Base-by-base conservation (phyloP, 2,113 vertebrate genomes). In the Oryzias melastigma region DNA sequence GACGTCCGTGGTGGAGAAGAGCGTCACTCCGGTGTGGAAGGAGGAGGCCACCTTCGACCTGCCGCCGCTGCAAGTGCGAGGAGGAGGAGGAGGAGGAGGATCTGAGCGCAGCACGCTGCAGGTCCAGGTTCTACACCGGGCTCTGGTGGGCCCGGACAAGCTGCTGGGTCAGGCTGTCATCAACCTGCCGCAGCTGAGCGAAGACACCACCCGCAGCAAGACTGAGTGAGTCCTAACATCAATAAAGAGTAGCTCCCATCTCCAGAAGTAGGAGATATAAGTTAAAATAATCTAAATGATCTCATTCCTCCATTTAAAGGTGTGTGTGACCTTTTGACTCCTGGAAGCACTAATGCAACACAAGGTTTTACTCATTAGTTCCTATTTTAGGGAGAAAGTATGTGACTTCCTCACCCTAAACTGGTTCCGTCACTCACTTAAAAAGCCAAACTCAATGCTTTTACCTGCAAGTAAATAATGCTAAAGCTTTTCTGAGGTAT, bases 11-110 rank as follows among this genome's bases (percentile, higher is more conserved):
- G 89, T 87, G 35, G 95, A 98, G 90, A 96, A 95, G 75, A 89
- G 89, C 83, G 89, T 90, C 66, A 85, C 90, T 1, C 95, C 96
- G 1, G 78, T 92, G 48, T 98, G 96, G 96, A 90, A 92, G 25
- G 95, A 97, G 86, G 95, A 95, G 66, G 96, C 95, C 91, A 88
- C 92, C 3, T 98, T 98, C 87, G 95, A 96, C 86, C 90, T 97
- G 85, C 93, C 93, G 77, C 85, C 89, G 54, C 61, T 20, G 54
- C 20, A 27, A 27, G 25, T 17, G 53, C 86, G 91, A 0, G 69
- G 49, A 3, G 74, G 68, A 35, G 45, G 91, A 0, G 69, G 49
- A 3, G 74, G 68, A 35, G 45, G 55, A 24, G 56, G 62, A 18
- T 35, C 78, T 25, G 65, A 87, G 49, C 67, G 81, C 25, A 41